These are phyloP conservation scores for Zingel zingel DNA, from an alignment of 2,113 vertebrate genomes.

Conservation along the genomic window DNA sequence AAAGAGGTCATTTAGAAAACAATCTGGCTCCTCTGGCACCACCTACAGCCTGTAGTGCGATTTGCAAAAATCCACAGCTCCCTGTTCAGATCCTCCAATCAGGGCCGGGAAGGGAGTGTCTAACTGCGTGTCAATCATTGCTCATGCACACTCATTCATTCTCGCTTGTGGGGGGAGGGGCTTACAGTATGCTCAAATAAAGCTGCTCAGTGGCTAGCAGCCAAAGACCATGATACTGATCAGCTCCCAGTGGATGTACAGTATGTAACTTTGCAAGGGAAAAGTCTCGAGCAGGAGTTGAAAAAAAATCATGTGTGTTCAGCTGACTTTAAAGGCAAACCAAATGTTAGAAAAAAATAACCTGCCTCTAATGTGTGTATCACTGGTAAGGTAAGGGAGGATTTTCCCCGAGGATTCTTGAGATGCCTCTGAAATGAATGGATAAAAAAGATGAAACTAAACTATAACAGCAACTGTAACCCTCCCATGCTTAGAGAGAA, in stretches of 20 bases:
- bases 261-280: not conserved
- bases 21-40: too few species aligned
- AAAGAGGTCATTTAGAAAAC: too few species aligned
- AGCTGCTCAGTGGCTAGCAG: slow-evolving; percentile 19
- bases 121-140: too few species aligned
- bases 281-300: not conserved
- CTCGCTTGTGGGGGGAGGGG: too few species aligned
- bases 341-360: slow-evolving; percentile 12
- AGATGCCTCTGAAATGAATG: slow-evolving; percentile 10
- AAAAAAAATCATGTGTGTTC: slow-evolving; percentile 2
- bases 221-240: slow-evolving; percentile 1
- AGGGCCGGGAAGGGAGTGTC: too few species aligned
- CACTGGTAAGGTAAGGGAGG: not conserved
- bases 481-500: not conserved
- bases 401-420: not conserved
- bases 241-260: not conserved
- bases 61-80: too few species aligned
- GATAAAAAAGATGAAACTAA: slow-evolving; percentile 25
- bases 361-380: not conserved
- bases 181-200: slow-evolving; percentile 13
- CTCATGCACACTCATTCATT: too few species aligned
- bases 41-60: too few species aligned
- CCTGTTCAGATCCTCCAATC: too few species aligned
- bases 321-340: slow-evolving; percentile 3
- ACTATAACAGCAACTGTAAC: slow-evolving; percentile 27